phyloP scores from a whole-genome alignment of 2,888 invertebrate species.

The Bhutanitis thaidina region DNA sequence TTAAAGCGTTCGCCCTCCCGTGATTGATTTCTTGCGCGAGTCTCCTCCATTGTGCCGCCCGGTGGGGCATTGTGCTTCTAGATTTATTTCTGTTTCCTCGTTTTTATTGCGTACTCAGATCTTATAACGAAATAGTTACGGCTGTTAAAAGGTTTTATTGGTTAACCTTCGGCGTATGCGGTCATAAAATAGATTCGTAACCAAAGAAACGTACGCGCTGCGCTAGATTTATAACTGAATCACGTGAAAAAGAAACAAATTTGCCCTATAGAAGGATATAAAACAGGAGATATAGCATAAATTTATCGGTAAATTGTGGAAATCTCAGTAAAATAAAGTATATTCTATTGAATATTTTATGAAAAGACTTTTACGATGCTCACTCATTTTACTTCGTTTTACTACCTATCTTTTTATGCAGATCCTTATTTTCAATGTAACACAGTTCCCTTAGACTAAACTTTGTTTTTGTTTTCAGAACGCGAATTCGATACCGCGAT shows the following conservation, averaged over 20 bases:
- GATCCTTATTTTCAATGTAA: constrained; percentile 37
- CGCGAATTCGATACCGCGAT: too few species aligned
- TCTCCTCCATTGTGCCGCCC: constrained; percentile 35
- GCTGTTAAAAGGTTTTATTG: constrained; percentile 80
- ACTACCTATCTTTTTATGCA: constrained; percentile 68
- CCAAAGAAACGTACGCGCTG: constrained; percentile 71
- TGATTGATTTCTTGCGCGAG: constrained; percentile 62
- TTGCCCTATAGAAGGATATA: constrained; percentile 69
- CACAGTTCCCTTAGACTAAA: constrained; percentile 16
- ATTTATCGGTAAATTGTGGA: constrained; percentile 76
- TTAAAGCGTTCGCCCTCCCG: constrained; percentile 50
- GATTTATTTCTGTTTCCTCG: constrained; percentile 74
- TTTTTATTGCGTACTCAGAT: constrained; percentile 78
- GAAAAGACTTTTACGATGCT: constrained; percentile 72
- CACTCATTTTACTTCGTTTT: constrained; percentile 71
- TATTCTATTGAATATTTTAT: constrained; percentile 77
- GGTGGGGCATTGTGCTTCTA: constrained; percentile 57
- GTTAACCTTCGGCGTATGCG: constrained; percentile 76
- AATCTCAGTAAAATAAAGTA: constrained; percentile 77
- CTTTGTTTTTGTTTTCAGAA: not conserved
- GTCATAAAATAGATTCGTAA: constrained; percentile 77
- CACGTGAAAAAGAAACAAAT: constrained; percentile 76
- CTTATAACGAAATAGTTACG: constrained; percentile 79
- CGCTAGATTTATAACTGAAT: constrained; percentile 73
- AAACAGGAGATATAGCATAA: constrained; percentile 69